A percentile compares a stretch with the other conserved stretches of the same genome.
Conservation (phyloP, 2,888 invertebrate species). For the Cheilosia pagana region DNA sequence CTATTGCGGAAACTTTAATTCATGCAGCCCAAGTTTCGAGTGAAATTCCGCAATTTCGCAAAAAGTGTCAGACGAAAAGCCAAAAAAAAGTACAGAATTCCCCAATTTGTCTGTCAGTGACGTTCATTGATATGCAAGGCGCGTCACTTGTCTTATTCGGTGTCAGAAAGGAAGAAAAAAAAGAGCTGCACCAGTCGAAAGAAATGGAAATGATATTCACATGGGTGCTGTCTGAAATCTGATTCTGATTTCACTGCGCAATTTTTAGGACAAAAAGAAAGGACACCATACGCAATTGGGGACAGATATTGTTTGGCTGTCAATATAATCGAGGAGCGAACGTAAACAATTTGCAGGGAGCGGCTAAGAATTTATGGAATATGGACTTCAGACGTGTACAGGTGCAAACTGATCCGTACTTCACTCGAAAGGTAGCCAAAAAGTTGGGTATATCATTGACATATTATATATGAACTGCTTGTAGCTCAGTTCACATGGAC, state of each 20-base stretch:
- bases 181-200: slow-evolving; percentile 34
- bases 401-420: background rate
- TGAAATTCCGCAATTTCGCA: slow-evolving; percentile 22
- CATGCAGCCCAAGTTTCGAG: background rate
- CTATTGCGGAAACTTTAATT: slow-evolving; percentile 32
- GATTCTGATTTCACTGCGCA: slow-evolving; percentile 37
- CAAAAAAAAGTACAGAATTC: slow-evolving; percentile 38
- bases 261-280: slow-evolving; percentile 60
- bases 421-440: background rate
- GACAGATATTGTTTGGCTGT: slow-evolving; percentile 19
- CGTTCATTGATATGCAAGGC: slow-evolving; percentile 52
- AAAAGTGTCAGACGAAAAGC: slow-evolving; percentile 47
- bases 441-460: background rate
- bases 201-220: slow-evolving; percentile 60
- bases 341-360: slow-evolving; percentile 9
- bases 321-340: slow-evolving; percentile 7
- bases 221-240: slow-evolving; percentile 4
- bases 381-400: too few species aligned
- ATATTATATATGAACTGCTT: too few species aligned
- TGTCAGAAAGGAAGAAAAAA: slow-evolving; percentile 42
- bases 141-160: slow-evolving; percentile 34
- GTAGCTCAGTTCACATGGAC: too few species aligned
- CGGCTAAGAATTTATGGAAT: background rate
- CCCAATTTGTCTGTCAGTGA: slow-evolving; percentile 44
- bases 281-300: slow-evolving; percentile 52